Percentiles rank a stretch among this genome's conserved stretches.
These are phyloP conservation scores for Bombus affinis DNA, from an alignment of 1,140 invertebrate species.

Conservation along the genomic window DNA sequence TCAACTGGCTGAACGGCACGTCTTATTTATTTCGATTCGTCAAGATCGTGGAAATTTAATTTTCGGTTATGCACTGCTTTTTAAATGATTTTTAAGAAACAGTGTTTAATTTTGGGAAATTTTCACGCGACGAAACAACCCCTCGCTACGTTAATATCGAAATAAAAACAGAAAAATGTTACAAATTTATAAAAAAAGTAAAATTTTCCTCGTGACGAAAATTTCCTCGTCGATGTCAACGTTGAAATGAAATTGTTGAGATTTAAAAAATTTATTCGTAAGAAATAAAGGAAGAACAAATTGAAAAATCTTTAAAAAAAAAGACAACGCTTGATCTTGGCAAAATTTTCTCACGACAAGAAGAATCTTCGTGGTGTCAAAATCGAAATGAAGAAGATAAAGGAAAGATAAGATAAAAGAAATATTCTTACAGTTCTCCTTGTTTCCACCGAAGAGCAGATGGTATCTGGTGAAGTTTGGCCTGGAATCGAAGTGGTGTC, in stretches of 20 bases:
- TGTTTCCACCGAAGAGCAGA: constrained; percentile 86
- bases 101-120: background rate
- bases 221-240: no score
- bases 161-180: no score
- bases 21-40: constrained; percentile 19
- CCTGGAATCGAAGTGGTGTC: constrained; percentile 85
- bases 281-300: background rate
- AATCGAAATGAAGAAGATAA: background rate
- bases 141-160: no score
- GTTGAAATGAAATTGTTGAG: no score
- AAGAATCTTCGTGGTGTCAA: background rate
- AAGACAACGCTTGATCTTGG: background rate
- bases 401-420: constrained; percentile 17
- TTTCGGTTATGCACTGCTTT: background rate
- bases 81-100: background rate
- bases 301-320: background rate
- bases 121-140: background rate
- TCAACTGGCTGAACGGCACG: background rate
- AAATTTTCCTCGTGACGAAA: no score
- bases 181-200: no score
- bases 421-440: constrained; percentile 86
- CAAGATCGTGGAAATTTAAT: background rate
- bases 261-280: background rate
- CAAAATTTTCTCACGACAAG: background rate
- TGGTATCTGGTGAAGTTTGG: constrained; percentile 87